Base-by-base conservation (phyloP, 2,797 vertebrate genomes). In the Lagodon rhomboides region DNA sequence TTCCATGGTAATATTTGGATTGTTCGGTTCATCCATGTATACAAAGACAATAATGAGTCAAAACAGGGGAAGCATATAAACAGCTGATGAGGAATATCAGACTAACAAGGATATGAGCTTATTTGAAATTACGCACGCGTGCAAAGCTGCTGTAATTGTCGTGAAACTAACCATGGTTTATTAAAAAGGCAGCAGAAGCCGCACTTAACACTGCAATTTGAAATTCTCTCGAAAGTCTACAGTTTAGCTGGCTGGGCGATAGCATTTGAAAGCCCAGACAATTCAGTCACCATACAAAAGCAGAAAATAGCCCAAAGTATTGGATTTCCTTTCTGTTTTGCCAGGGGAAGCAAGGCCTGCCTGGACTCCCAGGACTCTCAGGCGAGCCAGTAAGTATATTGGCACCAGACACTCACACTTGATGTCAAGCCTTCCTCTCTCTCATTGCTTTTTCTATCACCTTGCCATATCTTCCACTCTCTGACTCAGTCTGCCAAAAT, bases 341-440 rank as follows among this genome's bases (percentile, higher is more conserved):
- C 87, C 91, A 98, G 98, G 98, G 98, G 86, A 94, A 93, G 38
- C 94, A 94, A 90, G 97, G 98, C 83, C 91, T 94, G 71, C 82
- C 94, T 83, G 98, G 98, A 83, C 95, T 95, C 78, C 94, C 92
- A 77, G 98, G 98, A 88, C 87, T 94, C 61, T 93, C 96, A 62
- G 98, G 98, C 95, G 96, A 97, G 90, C 87, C 87, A 76, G 98
- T 98, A 97, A 86, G 97, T 95, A 85, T 65, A 78, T 76, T 86
- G 70, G 73, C 85, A 55, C 60, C 53, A 71, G 79, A 79, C 72
- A 46, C 44, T 3, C 72, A 68, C 80, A 68, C 88, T 83, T 86
- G 69, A 85, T 83, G 88, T 93, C 83, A 90, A 90, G 79, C 53
- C 41, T 72, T 77, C 65, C 72, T 82, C 74, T 80, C 77, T 75